phyloP scores from a whole-genome alignment of 2,888 invertebrate species.

The Agrotis exclamationis region DNA sequence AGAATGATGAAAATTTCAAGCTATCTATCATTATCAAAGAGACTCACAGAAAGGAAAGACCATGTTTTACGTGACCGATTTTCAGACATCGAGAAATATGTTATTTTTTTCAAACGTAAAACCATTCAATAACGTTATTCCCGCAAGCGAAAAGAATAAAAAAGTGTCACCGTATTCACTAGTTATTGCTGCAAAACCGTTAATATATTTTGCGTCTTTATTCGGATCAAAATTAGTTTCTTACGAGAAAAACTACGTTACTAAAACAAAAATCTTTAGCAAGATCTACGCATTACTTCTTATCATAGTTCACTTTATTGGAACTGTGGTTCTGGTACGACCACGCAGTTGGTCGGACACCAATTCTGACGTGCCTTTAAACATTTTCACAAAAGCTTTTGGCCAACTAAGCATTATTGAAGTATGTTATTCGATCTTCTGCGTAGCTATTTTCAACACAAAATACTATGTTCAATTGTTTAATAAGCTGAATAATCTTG shows the following conservation, averaged over 20 bases:
- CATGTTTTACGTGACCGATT: constrained; percentile 57
- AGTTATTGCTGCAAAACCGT: constrained; percentile 72
- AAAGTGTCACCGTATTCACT: constrained; percentile 61
- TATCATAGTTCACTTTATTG: constrained; percentile 55
- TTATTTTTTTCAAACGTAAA: constrained; percentile 15
- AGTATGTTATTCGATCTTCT: constrained; percentile 69
- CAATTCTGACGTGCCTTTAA: constrained; percentile 74
- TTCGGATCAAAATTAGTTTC: constrained; percentile 73
- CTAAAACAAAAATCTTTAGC: constrained; percentile 56
- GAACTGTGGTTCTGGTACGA: constrained; percentile 55
- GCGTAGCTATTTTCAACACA: constrained; percentile 69
- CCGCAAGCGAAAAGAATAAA: constrained; percentile 20
- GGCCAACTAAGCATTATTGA: constrained; percentile 68
- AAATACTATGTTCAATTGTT: constrained; percentile 71
- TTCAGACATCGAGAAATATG: constrained; percentile 21
- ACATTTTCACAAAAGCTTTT: constrained; percentile 74
- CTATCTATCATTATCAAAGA: not conserved
- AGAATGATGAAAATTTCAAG: not conserved
- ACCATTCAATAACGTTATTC: not conserved
- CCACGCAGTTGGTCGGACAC: constrained; percentile 73
- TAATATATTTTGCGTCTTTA: constrained; percentile 70
- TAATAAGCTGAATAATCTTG: constrained; percentile 71
- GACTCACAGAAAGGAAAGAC: not conserved
- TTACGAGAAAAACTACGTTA: constrained; percentile 64
- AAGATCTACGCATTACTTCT: constrained; percentile 72